Evolutionary conservation across 2,888 invertebrate species (phyloP).

Genomic region (Nycteola revayana): DNA sequence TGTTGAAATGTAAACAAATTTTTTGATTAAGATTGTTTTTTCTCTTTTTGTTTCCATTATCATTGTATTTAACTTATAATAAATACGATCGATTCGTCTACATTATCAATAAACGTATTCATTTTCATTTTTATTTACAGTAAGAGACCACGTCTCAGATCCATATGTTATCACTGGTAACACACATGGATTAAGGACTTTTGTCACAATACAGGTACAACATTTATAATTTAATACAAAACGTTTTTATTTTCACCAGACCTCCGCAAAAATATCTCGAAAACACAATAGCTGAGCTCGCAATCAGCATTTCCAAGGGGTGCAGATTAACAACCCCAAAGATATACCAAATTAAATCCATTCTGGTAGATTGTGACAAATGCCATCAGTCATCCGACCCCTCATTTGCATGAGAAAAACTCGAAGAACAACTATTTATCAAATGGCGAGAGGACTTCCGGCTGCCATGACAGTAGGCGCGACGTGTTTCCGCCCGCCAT

Average conservation of each 20-base stretch:
- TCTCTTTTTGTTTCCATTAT: too few species aligned
- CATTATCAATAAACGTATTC: too few species aligned
- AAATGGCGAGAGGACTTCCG: conserved; percentile 78
- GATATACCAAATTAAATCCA: conserved; percentile 77
- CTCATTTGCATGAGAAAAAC: conserved; percentile 82
- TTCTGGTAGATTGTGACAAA: conserved; percentile 79
- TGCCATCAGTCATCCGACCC: conserved; percentile 77
- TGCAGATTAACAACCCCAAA: conserved; percentile 62
- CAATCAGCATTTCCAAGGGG: conserved; percentile 34
- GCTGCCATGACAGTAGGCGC: conserved; percentile 77
- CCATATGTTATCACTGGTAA: too few species aligned
- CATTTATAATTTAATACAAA: too few species aligned
- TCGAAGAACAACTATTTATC: conserved; percentile 82
- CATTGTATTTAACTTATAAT: too few species aligned
- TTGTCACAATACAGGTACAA: too few species aligned
- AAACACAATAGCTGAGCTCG: conserved; percentile 25
- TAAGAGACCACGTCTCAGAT: too few species aligned
- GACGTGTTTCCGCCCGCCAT: conserved; percentile 75
- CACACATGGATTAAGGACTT: too few species aligned
- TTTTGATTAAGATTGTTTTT: too few species aligned
- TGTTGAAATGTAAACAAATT: too few species aligned
- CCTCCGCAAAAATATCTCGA: conserved; percentile 6
- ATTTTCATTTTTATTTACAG: too few species aligned
- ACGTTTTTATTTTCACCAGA: conserved; percentile 3
- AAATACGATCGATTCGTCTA: too few species aligned